phyloP scores from a whole-genome alignment of 2,113 vertebrate species.

The Oncorhynchus masou region DNA sequence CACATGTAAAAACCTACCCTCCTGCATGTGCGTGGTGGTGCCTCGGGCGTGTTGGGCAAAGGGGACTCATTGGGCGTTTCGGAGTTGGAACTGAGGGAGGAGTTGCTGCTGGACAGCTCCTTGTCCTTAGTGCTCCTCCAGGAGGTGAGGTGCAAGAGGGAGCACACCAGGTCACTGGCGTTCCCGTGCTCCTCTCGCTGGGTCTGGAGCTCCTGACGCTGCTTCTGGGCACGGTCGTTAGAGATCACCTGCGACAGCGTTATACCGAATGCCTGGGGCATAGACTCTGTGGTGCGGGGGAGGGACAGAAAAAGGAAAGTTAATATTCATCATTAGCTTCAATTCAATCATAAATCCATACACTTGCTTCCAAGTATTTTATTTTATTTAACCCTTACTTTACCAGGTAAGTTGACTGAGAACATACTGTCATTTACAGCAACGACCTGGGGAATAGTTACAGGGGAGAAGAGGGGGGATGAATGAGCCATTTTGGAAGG shows the following conservation, averaged over 20 bases:
- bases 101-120: conserved; percentile 98
- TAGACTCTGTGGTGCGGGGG: conserved; percentile 75
- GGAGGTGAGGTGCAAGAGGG: conserved; percentile 85
- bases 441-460: too few species aligned
- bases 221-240: conserved; percentile 90
- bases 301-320: conserved; percentile 4
- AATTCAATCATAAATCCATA: too few species aligned
- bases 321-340: too few species aligned
- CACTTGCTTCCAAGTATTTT: too few species aligned
- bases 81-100: conserved; percentile 95
- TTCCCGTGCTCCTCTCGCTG: conserved; percentile 86
- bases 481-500: too few species aligned
- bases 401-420: too few species aligned
- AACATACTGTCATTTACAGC: too few species aligned
- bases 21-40: conserved; percentile 80
- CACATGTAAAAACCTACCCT: conserved; percentile 74
- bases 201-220: conserved; percentile 83
- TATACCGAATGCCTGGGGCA: conserved; percentile 92
- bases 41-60: conserved; percentile 80
- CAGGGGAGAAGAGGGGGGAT: too few species aligned
- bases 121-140: conserved; percentile 79
- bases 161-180: conserved; percentile 83
- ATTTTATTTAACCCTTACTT: too few species aligned
- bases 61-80: conserved; percentile 89
- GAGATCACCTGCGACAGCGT: conserved; percentile 93